phyloP scores from a whole-genome alignment of 2,888 invertebrate species.

The Labia minor region DNA sequence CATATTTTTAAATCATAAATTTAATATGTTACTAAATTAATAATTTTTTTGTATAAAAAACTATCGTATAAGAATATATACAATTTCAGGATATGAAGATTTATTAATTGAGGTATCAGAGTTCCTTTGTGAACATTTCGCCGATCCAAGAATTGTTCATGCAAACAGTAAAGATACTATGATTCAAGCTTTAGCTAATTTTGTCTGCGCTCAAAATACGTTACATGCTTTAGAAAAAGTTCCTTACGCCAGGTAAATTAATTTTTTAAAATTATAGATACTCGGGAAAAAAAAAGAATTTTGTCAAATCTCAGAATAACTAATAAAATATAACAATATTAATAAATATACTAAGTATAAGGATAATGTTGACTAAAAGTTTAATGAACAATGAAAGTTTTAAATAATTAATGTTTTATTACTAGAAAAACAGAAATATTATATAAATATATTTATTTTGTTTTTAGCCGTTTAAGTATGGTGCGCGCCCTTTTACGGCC shows the following conservation, averaged over 20 bases:
- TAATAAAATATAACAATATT: too few species aligned
- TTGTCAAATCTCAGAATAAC: too few species aligned
- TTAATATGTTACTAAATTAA: not conserved
- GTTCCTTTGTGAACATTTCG: slow-evolving; percentile 64
- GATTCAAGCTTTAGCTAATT: slow-evolving; percentile 63
- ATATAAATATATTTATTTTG: too few species aligned
- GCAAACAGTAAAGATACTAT: slow-evolving; percentile 65
- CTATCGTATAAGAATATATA: not conserved
- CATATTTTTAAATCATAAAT: not conserved
- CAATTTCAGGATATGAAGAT: slow-evolving; percentile 37
- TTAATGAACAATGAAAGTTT: too few species aligned
- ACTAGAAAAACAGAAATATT: too few species aligned
- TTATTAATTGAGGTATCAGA: slow-evolving; percentile 53
- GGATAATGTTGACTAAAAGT: too few species aligned
- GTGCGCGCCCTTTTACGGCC: slow-evolving; percentile 60
- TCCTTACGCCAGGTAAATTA: slow-evolving; percentile 46
- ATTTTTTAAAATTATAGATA: too few species aligned
- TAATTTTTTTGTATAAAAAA: too few species aligned
- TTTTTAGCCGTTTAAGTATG: slow-evolving; percentile 47
- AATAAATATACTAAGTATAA: too few species aligned
- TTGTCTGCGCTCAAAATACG: slow-evolving; percentile 61
- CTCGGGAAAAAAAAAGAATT: too few species aligned
- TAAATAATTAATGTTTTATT: too few species aligned
- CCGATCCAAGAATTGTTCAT: slow-evolving; percentile 61
- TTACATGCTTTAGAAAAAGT: slow-evolving; percentile 60